Evolutionary conservation across 2,888 invertebrate species (phyloP).

Genomic region (Thecophora atra): DNA sequence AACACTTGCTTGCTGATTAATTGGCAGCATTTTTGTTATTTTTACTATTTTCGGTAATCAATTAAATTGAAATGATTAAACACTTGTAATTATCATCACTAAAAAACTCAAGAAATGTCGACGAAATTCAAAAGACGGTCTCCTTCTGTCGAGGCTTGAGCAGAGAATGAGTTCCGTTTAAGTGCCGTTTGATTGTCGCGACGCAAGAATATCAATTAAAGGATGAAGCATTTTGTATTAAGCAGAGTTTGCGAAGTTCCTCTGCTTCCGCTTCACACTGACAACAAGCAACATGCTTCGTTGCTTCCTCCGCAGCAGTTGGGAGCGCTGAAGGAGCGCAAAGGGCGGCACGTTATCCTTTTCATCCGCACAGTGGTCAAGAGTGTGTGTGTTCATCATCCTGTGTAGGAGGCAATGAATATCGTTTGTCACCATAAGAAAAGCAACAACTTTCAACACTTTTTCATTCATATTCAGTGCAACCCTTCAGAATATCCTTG

Average conservation of each 20-base stretch:
- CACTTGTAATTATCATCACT: background rate
- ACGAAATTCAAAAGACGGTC: conserved; percentile 13
- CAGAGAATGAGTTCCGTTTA: conserved; percentile 22
- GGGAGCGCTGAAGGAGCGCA: conserved; percentile 3
- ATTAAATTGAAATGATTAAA: conserved; percentile 9
- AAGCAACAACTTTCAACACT: conserved; percentile 15
- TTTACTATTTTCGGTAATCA: conserved; percentile 11
- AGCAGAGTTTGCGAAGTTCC: background rate
- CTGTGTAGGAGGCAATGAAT: background rate
- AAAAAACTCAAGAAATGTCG: background rate
- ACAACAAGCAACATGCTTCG: conserved; percentile 15
- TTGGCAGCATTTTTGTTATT: conserved; percentile 45
- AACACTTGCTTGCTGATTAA: conserved; percentile 36
- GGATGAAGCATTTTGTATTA: conserved; percentile 1
- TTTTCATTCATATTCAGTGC: background rate
- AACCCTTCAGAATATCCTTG: conserved; percentile 24
- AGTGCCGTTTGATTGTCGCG: conserved; percentile 5
- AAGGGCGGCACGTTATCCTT: background rate
- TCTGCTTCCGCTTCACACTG: background rate
- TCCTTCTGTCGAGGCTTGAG: conserved; percentile 11
- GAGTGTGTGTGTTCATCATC: background rate
- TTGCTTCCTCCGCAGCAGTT: conserved; percentile 27
- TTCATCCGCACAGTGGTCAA: background rate
- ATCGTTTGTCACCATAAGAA: background rate
- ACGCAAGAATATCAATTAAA: conserved; percentile 17